Evolutionary conservation across 37 sponge, comb jelly and placozoan species (phyloP).

Genomic region (Spongia lamella): DNA sequence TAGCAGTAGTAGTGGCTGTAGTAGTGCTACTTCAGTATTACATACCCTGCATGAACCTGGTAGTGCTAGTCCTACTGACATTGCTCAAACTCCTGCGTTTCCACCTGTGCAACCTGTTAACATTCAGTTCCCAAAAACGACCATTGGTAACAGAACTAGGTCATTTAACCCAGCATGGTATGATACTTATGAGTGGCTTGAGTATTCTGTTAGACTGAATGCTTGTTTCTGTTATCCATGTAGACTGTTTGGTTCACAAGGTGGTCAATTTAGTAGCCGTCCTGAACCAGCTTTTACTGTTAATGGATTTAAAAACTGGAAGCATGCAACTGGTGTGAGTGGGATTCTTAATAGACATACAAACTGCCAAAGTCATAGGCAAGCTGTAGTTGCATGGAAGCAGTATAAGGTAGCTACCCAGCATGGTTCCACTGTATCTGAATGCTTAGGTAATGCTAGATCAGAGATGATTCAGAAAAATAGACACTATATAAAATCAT

Average conservation of each 20-base stretch:
- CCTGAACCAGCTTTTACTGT: background rate
- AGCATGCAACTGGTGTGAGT: conserved; percentile 59
- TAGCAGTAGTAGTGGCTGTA: no score
- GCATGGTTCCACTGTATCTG: conserved; percentile 38
- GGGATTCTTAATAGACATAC: conserved; percentile 47
- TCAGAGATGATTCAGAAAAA: conserved; percentile 48
- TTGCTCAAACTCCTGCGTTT: conserved; percentile 31
- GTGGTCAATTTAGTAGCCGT: no score
- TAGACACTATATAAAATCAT: conserved; percentile 54
- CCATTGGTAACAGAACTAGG: conserved; percentile 38
- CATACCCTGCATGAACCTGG: no score
- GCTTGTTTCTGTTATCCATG: conserved; percentile 57
- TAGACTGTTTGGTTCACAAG: conserved; percentile 47
- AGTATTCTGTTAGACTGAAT: conserved; percentile 57
- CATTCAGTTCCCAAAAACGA: conserved; percentile 43
- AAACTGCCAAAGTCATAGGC: conserved; percentile 24
- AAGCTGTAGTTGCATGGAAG: conserved; percentile 43
- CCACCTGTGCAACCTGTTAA: conserved; percentile 41
- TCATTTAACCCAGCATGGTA: conserved; percentile 62
- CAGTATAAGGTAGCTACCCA: conserved; percentile 23
- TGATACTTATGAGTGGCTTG: conserved; percentile 39
- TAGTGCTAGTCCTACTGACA: conserved; percentile 7
- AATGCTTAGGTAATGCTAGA: conserved; percentile 26
- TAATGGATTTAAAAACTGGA: no score
- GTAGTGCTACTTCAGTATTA: no score